These are phyloP conservation scores for Psylliodes chrysocephalus DNA, from an alignment of 2,888 invertebrate species.

Conservation along the genomic window DNA sequence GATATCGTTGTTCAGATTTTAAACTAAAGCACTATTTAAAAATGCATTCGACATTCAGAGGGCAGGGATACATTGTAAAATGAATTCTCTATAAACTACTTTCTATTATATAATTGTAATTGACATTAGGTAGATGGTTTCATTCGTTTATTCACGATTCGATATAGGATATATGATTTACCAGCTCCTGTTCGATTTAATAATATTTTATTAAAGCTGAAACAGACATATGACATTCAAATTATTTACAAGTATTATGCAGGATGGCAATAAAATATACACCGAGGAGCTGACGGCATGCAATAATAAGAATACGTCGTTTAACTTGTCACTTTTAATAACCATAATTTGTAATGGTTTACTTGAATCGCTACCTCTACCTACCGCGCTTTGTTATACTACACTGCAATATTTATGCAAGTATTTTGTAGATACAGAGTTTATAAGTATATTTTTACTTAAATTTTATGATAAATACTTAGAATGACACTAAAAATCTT, in stretches of 20 bases:
- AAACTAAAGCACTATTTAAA: too few relatives aligned
- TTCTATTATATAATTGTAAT: constrained; percentile 10
- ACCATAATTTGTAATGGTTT: neutral
- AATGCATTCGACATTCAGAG: neutral
- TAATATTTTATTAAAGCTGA: constrained; percentile 3
- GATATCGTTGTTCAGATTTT: too few relatives aligned
- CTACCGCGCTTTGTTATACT: too few relatives aligned
- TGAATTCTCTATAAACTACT: neutral
- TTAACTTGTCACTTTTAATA: constrained; percentile 7
- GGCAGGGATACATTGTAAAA: neutral
- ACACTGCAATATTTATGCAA: too few relatives aligned
- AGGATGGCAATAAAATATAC: constrained; percentile 4
- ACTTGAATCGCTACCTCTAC: neutral
- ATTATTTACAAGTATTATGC: constrained; percentile 5
- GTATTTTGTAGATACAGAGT: too few relatives aligned
- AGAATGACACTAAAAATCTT: too few relatives aligned
- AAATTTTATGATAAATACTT: too few relatives aligned
- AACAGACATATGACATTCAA: constrained; percentile 8
- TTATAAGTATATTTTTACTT: too few relatives aligned
- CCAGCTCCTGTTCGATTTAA: neutral
- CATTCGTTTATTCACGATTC: constrained; percentile 7
- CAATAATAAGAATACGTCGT: neutral
- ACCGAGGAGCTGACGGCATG: neutral
- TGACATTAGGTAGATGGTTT: constrained; percentile 3
- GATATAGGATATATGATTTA: constrained; percentile 2